A percentile compares a stretch with the other conserved stretches of the same genome.
Evolutionary conservation across 2,797 vertebrate species (phyloP).

Genomic region (Petrocephalus schoutedeni): DNA sequence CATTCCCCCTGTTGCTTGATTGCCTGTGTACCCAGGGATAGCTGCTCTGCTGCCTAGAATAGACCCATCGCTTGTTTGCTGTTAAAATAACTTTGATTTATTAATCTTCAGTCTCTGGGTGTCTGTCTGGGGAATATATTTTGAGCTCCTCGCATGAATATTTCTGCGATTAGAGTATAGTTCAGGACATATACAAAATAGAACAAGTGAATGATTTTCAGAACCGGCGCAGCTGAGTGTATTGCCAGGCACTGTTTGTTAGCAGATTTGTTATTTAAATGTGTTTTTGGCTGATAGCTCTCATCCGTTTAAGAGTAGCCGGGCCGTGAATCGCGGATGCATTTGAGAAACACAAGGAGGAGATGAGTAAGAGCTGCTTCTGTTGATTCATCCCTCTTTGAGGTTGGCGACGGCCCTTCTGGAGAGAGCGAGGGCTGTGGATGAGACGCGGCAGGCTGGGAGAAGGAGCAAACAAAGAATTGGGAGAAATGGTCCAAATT

Average conservation of each 20-base stretch:
- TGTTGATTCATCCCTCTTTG: background rate
- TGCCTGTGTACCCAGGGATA: background rate
- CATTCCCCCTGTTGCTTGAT: background rate
- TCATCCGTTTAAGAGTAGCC: background rate
- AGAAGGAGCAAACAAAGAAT: background rate
- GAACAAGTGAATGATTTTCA: background rate
- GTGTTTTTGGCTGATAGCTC: constrained; percentile 10
- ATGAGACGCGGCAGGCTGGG: background rate
- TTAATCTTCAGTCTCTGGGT: background rate
- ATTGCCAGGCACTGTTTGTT: background rate
- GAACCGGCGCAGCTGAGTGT: background rate
- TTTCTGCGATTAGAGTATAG: background rate
- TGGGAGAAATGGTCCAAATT: background rate
- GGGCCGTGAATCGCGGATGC: background rate
- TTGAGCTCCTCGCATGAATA: background rate
- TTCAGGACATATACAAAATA: background rate
- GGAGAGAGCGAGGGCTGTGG: background rate
- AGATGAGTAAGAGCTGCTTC: constrained; percentile 1
- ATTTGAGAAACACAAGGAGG: background rate
- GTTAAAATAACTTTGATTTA: background rate
- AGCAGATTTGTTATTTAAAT: constrained; percentile 9
- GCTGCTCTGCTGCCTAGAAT: background rate
- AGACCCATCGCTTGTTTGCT: background rate
- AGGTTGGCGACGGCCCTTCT: background rate
- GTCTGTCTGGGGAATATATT: background rate